Conservation (phyloP, 2,797 vertebrate genomes). For the Lagorchestes hirsutus region DNA sequence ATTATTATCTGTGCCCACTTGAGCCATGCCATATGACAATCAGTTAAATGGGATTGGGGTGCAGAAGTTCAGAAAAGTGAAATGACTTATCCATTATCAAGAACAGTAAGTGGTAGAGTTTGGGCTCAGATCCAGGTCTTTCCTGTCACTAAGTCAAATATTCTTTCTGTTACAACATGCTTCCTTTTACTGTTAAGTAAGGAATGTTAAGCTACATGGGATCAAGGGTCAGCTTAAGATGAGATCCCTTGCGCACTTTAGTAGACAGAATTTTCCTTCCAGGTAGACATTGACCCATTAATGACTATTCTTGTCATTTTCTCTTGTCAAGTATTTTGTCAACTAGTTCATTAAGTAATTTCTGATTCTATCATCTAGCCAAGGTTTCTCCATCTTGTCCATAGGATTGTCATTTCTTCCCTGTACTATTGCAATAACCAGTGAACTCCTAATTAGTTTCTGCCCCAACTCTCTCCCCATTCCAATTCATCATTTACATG, state of each 20-base stretch:
- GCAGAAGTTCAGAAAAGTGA: background rate
- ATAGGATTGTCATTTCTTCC: background rate
- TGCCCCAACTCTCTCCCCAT: background rate
- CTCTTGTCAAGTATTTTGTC: background rate
- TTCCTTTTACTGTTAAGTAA: background rate
- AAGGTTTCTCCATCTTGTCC: background rate
- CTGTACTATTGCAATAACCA: background rate
- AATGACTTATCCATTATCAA: background rate
- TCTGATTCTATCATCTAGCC: background rate
- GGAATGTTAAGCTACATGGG: background rate
- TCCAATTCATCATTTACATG: background rate
- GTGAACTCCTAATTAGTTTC: background rate
- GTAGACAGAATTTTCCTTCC: background rate
- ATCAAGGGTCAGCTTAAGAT: background rate
- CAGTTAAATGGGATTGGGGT: background rate
- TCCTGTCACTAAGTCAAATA: background rate
- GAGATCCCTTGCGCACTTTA: background rate
- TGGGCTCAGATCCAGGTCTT: background rate
- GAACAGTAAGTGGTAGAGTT: background rate
- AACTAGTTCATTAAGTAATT: background rate
- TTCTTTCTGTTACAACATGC: background rate
- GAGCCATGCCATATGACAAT: background rate
- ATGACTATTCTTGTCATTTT: background rate
- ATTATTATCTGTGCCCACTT: background rate
- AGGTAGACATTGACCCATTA: background rate